Percentiles rank a stretch among this genome's conserved stretches.
Conservation (phyloP, 2,888 invertebrate genomes). For the Caenorhabditis sulstoni region DNA sequence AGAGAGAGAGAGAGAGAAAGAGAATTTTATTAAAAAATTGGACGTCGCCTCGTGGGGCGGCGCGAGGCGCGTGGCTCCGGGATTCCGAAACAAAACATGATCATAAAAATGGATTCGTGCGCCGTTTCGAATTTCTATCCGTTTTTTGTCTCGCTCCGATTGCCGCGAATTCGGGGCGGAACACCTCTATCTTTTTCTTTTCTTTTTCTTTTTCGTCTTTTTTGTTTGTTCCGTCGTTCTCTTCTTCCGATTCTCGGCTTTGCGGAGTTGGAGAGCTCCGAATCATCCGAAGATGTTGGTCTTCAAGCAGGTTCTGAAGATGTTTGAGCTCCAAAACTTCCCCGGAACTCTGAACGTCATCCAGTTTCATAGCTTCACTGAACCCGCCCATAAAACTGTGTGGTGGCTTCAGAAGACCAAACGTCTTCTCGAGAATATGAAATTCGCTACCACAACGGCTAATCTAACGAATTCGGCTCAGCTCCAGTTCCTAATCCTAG, state of each 20-base stretch:
- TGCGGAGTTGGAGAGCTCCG: no score
- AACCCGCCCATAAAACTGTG: no score
- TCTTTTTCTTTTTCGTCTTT: no score
- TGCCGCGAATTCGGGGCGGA: not conserved
- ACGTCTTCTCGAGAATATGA: no score
- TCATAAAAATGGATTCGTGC: conserved; percentile 44
- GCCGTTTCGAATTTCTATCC: not conserved
- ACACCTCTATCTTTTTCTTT: not conserved
- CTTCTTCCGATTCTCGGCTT: no score
- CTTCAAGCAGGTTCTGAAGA: not conserved
- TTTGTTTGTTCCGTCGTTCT: no score
- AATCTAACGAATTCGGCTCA: no score
- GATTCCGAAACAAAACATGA: conserved; percentile 42
- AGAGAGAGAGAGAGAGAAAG: no score
- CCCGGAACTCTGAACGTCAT: no score
- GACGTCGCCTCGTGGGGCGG: conserved; percentile 23
- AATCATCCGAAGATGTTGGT: no score
- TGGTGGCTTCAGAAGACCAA: not conserved
- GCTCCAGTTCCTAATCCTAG: no score
- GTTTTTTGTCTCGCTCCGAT: not conserved
- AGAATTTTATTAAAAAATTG: conserved; percentile 56
- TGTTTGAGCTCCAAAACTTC: conserved; percentile 9
- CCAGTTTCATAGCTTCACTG: not conserved
- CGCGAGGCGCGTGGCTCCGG: conserved; percentile 1
- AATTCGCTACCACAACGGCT: no score